Evolutionary conservation across 2,888 invertebrate genomes (phyloP).

Genomic region (Apocheima hispidaria): DNA sequence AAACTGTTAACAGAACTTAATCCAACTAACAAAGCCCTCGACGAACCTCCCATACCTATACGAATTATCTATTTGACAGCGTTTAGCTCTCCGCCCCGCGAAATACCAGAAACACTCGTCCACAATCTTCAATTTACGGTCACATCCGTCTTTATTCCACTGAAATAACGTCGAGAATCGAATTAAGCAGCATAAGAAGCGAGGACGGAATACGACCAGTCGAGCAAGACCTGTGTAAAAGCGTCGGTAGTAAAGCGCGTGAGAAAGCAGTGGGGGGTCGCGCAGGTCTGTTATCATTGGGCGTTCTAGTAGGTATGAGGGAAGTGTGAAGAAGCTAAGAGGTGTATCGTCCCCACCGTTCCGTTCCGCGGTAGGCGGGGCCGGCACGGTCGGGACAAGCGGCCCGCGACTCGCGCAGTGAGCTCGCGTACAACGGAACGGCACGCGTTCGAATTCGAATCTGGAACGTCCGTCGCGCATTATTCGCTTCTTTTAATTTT

Average conservation of each 20-base stretch:
- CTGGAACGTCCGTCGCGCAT: constrained; percentile 51
- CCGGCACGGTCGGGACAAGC: constrained; percentile 69
- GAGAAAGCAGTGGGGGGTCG: constrained; percentile 50
- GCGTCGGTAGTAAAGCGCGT: constrained; percentile 25
- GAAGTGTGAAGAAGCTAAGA: constrained; percentile 84
- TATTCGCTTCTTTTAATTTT: constrained; percentile 49
- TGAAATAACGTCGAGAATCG: constrained; percentile 48
- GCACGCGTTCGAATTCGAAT: constrained; percentile 62
- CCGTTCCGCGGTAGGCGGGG: constrained; percentile 76
- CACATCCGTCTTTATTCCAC: constrained; percentile 38
- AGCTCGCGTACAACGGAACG: constrained; percentile 72
- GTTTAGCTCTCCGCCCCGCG: constrained; percentile 76
- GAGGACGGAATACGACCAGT: constrained; percentile 55
- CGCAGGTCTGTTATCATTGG: constrained; percentile 61
- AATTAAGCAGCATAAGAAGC: constrained; percentile 46
- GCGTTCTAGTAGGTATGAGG: constrained; percentile 77
- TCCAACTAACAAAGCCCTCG: constrained; percentile 29
- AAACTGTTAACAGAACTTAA: constrained; percentile 32
- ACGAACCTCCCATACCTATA: constrained; percentile 37
- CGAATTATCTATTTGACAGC: constrained; percentile 72
- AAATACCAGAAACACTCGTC: constrained; percentile 63
- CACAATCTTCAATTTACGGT: constrained; percentile 40
- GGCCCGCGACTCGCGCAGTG: constrained; percentile 73
- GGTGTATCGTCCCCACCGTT: constrained; percentile 78
- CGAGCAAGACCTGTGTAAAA: constrained; percentile 53